Evolutionary conservation across 2,113 vertebrate species (phyloP), one percentile per base, ranked within the genome.

Genomic region (Charina bottae): DNA sequence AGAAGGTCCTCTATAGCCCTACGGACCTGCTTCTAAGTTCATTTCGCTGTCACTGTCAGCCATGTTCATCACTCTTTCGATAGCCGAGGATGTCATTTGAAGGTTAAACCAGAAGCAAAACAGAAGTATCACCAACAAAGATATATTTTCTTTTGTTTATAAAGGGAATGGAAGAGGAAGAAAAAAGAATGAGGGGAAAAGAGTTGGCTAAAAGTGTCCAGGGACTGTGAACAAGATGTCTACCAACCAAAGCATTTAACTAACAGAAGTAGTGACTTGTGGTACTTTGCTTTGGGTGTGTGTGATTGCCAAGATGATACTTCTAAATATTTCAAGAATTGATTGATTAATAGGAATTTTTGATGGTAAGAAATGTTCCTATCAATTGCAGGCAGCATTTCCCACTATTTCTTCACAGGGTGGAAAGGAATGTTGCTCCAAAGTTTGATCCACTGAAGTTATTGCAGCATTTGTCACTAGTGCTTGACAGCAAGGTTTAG

Each of bases 1-100:
- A 97, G 97, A 98, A 97, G 96, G 97, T 96, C 94, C 97, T 96
- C 96, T 0, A 2, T 93, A 97, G 97, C 96, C 95, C 97, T 94
- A 98, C 97, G 97, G 98, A 97, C 95, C 96, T 60, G 4, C 94
- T 97, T 95, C 94, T 89, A 89, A 97, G 96, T 97, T 97, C 94
- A 96, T 97, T 97, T 96, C 96, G 93, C 93, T 95, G 93, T 97
- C 95, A 93, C 93, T 96, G 94, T 93, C 93, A 94, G 93, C 49
- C 92, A 62, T 94, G 97, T 97, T 97, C 93, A 93, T 97, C 96
- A 97, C 83, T 54, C 23, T 89, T 28, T 1, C 0, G 94, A 94
- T 92, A 96, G 93, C 84, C 95, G 93, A 93, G 95, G 97, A 96
- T 92, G 94, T 93, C 96, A 87, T 92, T 87, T 94, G 90, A 68